Percentiles rank a stretch among this genome's conserved stretches.
These are phyloP conservation scores for Equus przewalskii DNA, from an alignment of 2,113 vertebrate species.

Conservation along the genomic window DNA sequence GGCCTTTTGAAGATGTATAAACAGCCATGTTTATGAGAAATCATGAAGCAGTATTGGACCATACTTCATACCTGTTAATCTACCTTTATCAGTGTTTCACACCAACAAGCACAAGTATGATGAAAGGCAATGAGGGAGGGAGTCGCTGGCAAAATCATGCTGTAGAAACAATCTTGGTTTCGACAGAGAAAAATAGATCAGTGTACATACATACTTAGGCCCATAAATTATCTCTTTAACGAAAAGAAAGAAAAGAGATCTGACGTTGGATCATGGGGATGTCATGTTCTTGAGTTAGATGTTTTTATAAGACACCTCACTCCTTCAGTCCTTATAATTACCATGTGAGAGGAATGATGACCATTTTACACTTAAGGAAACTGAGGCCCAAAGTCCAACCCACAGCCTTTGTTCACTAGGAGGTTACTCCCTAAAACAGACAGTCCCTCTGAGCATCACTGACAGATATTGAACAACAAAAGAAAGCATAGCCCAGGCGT, in stretches of 20 bases:
- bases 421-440: neutral
- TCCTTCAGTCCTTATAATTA: neutral
- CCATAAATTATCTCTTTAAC: neutral
- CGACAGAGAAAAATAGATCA: neutral
- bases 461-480: slow-evolving; percentile 12
- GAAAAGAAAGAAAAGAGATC: neutral
- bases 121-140: neutral
- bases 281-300: slow-evolving; percentile 6
- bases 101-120: neutral
- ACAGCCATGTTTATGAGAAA: neutral
- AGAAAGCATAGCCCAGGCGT: neutral
- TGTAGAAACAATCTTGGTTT: neutral
- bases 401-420: neutral
- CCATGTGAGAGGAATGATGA: neutral
- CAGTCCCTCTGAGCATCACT: neutral
- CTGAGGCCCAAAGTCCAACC: neutral
- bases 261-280: neutral
- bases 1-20: neutral
- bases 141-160: neutral
- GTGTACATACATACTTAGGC: neutral
- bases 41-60: no score
- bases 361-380: slow-evolving; percentile 31
- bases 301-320: neutral
- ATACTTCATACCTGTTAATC: neutral
- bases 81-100: neutral